Conservation (phyloP, 2,113 vertebrate species). For the Oreocharis arfaki region DNA sequence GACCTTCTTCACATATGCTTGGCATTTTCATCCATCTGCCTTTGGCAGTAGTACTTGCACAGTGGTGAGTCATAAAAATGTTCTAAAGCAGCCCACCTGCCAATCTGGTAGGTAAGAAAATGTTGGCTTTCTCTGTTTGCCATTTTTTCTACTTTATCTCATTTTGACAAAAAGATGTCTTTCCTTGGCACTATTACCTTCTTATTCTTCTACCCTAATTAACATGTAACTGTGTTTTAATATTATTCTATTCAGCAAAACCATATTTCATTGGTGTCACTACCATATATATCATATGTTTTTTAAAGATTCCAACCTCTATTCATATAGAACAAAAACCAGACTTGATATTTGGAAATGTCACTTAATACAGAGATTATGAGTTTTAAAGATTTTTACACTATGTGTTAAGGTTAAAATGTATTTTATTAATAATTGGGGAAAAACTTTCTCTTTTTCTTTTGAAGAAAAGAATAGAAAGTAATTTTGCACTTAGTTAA, state of each 20-base stretch:
- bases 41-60: not conserved
- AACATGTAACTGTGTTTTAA: not conserved
- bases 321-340: not conserved
- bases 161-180: not conserved
- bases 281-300: no score
- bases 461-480: not conserved
- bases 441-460: not conserved
- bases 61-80: not conserved
- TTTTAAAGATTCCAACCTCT: not conserved
- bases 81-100: not conserved
- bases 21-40: slow-evolving; percentile 36
- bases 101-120: not conserved
- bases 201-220: not conserved
- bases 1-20: slow-evolving; percentile 38
- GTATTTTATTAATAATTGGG: not conserved
- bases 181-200: not conserved
- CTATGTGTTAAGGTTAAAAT: not conserved
- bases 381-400: not conserved
- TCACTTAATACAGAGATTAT: not conserved
- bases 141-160: not conserved
- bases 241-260: not conserved
- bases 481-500: not conserved
- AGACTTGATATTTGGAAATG: not conserved
- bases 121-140: not conserved
- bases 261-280: not conserved